Evolutionary conservation across 2,797 vertebrate genomes (phyloP), one percentile per base, ranked within the genome.

Genomic region (Microhierax caerulescens): DNA sequence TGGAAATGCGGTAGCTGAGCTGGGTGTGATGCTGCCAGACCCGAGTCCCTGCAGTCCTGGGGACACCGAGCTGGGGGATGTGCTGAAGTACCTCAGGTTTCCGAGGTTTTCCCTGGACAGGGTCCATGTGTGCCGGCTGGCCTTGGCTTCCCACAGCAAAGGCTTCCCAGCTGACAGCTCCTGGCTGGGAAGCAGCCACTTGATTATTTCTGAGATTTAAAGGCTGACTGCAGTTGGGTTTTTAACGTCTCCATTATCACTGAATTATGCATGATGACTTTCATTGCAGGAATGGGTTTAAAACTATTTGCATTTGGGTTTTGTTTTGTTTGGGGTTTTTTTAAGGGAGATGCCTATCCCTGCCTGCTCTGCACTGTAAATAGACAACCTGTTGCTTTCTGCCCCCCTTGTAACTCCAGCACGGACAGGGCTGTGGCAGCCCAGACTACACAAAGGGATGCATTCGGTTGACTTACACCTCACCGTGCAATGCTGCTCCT

Each of bases 121-220:
- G 27, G 1, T 47, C 73, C 2, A 0, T 0, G 5, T 10, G 18
- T 19, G 8, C 47, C 0, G 1, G 9, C 4, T 1, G 7, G 32
- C 23, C 47, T 14, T 7, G 1, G 51, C 19, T 59, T 30, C 60
- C 61, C 4, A 0, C 0, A 4, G 60, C 25, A n/a, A 72, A 39
- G 39, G 27, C 27, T 87, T 30, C 43, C 60, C 32, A 21, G 34
- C 22, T 32, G 21, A 17, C 2, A 6, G 77, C 34, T 65, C 22
- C 19, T 1, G 72, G 50, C 10, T 0, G 25, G 15, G 65, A 30
- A 86, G 56, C 20, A 41, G 53, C 63, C 28, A 4, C n/a, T 17
- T 1, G 4, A 24, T 9, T 85, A 13, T 64, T 28, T 34, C 81
- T 48, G 65, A 30, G 23, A 7, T 20, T 17, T 16, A 30, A 37